Evolutionary conservation across 2,888 invertebrate species (phyloP).

Genomic region (Drosophila ustulata): DNA sequence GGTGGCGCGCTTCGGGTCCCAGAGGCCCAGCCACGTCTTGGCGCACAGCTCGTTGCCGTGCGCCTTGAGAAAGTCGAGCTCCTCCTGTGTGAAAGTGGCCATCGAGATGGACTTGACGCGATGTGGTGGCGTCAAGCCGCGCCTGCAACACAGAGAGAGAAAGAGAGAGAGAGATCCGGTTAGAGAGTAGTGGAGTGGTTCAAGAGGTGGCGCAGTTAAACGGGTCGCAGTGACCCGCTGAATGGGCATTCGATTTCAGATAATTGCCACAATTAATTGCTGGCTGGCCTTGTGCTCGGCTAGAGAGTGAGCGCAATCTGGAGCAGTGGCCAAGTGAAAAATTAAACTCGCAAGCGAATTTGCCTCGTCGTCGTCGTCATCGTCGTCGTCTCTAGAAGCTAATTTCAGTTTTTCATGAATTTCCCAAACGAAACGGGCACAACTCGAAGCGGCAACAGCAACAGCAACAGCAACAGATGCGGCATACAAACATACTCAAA

Average conservation of each 20-base stretch:
- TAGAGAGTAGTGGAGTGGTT: background rate
- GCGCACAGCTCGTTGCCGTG: constrained; percentile 97
- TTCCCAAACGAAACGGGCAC: constrained; percentile 73
- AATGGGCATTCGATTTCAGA: constrained; percentile 73
- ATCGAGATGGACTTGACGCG: constrained; percentile 99
- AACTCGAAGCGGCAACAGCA: constrained; percentile 21
- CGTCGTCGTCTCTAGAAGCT: constrained; percentile 54
- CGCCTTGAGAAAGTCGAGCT: constrained; percentile 94
- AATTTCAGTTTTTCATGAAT: constrained; percentile 74
- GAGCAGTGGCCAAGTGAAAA: constrained; percentile 40
- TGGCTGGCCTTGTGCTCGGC: constrained; percentile 55
- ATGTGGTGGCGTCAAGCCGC: constrained; percentile 98
- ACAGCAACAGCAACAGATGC: constrained; percentile 23
- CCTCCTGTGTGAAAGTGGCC: constrained; percentile 98
- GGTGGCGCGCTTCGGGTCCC: constrained; percentile 93
- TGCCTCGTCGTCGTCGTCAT: constrained; percentile 36
- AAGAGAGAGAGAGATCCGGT: constrained; percentile 7
- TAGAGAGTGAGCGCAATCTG: constrained; percentile 21
- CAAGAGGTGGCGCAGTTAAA: constrained; percentile 19
- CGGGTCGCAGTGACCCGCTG: constrained; percentile 53
- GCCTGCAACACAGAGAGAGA: constrained; percentile 88
- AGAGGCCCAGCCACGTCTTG: constrained; percentile 96
- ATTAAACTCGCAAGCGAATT: constrained; percentile 56
- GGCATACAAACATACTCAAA: constrained; percentile 19
- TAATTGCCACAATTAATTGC: constrained; percentile 74